Evolutionary conservation across 1,140 invertebrate species (phyloP).

Genomic region (Dryas iulia): DNA sequence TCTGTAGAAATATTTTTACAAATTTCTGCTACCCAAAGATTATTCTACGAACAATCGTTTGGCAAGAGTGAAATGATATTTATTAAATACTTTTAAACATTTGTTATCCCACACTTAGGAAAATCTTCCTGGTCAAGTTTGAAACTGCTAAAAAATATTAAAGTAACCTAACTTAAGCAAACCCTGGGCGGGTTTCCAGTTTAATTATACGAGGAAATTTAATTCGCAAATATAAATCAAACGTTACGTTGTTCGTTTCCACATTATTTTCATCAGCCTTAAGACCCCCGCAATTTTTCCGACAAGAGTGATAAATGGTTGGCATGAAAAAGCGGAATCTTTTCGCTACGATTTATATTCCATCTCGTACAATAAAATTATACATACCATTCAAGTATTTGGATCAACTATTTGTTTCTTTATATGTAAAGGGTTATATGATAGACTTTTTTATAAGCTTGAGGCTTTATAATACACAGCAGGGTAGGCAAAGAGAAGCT

Average conservation of each 20-base stretch:
- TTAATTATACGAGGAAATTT: neutral
- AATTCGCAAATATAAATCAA: conserved; percentile 42
- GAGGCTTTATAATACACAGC: too few relatives aligned
- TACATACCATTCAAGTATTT: neutral
- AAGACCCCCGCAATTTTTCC: conserved; percentile 57
- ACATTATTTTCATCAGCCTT: conserved; percentile 46
- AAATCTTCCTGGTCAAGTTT: too few relatives aligned
- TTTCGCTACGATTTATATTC: conserved; percentile 33
- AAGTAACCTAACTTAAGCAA: neutral
- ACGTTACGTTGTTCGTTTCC: conserved; percentile 31
- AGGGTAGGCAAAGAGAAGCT: too few relatives aligned
- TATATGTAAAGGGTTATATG: too few relatives aligned
- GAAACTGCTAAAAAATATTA: too few relatives aligned
- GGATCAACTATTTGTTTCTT: neutral
- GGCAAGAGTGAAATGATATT: too few relatives aligned
- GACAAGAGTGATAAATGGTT: conserved; percentile 56
- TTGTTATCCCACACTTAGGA: too few relatives aligned
- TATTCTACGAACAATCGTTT: too few relatives aligned
- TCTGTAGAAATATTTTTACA: too few relatives aligned
- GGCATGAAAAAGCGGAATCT: conserved; percentile 44
- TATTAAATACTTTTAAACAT: too few relatives aligned
- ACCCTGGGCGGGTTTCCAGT: neutral
- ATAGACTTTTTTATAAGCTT: too few relatives aligned
- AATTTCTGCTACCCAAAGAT: too few relatives aligned
- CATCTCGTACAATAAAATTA: conserved; percentile 21